Conservation (phyloP, 2,113 vertebrate genomes). For the Gambusia holbrooki region DNA sequence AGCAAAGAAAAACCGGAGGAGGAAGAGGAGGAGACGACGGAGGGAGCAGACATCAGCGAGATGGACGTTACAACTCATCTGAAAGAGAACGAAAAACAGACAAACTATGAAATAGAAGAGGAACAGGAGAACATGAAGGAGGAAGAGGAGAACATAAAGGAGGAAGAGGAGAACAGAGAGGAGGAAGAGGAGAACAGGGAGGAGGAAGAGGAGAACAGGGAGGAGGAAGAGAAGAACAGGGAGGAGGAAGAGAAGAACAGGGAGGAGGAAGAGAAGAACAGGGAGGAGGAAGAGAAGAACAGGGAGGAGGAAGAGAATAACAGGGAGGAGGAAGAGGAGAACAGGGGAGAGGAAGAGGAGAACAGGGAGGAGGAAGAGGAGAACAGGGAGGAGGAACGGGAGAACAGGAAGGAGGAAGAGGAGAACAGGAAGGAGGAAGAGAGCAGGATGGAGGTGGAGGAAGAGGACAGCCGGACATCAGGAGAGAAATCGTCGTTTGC, state of each 20-base stretch:
- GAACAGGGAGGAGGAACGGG: background rate
- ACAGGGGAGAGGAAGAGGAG: background rate
- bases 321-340: background rate
- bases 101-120: background rate
- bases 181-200: background rate
- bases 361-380: background rate
- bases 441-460: background rate
- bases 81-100: background rate
- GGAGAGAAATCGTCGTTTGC: background rate
- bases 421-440: background rate
- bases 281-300: background rate
- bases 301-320: background rate
- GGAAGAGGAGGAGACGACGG: background rate
- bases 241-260: too few species aligned
- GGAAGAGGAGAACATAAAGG: background rate
- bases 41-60: background rate
- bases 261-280: background rate
- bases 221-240: background rate
- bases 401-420: too few species aligned
- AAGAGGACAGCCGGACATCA: background rate
- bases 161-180: too few species aligned
- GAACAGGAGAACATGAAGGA: background rate
- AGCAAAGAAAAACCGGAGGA: too few species aligned
- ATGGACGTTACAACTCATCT: background rate
- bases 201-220: background rate